These are phyloP conservation scores for Sinocyclocheilus anshuiensis DNA, from an alignment of 2,113 vertebrate species.

Conservation along the genomic window DNA sequence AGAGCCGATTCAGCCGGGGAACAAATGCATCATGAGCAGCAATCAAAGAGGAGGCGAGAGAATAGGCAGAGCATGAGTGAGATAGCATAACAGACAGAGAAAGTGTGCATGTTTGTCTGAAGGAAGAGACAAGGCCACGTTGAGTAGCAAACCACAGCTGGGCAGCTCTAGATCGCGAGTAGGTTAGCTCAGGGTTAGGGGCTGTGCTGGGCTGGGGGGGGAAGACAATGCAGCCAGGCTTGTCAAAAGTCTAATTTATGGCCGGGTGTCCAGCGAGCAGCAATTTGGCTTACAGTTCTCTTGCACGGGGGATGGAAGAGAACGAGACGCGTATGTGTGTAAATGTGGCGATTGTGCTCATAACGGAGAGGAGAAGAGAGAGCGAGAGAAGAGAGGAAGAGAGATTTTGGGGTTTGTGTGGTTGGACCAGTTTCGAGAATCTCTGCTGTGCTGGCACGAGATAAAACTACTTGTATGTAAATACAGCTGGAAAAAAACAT, in stretches of 20 bases:
- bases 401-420: neutral
- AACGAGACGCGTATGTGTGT: constrained; percentile 6
- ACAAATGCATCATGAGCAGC: constrained; percentile 50
- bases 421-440: neutral
- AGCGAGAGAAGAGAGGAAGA: neutral
- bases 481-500: neutral
- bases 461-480: constrained; percentile 6
- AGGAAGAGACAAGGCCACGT: constrained; percentile 33
- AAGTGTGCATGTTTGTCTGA: constrained; percentile 17
- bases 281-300: constrained; percentile 56
- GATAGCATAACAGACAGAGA: constrained; percentile 32
- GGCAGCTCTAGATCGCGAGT: constrained; percentile 50
- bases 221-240: constrained; percentile 62
- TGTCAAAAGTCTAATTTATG: constrained; percentile 70
- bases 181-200: constrained; percentile 23
- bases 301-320: constrained; percentile 52
- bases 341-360: constrained; percentile 46
- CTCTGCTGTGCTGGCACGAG: neutral
- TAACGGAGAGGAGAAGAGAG: constrained; percentile 19
- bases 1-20: constrained; percentile 54
- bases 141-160: constrained; percentile 58
- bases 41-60: constrained; percentile 45
- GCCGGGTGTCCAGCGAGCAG: constrained; percentile 61
- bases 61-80: constrained; percentile 5
- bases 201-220: constrained; percentile 3